phyloP scores from a whole-genome alignment of 1,140 invertebrate genomes.

The Palaemon carinicauda region DNA sequence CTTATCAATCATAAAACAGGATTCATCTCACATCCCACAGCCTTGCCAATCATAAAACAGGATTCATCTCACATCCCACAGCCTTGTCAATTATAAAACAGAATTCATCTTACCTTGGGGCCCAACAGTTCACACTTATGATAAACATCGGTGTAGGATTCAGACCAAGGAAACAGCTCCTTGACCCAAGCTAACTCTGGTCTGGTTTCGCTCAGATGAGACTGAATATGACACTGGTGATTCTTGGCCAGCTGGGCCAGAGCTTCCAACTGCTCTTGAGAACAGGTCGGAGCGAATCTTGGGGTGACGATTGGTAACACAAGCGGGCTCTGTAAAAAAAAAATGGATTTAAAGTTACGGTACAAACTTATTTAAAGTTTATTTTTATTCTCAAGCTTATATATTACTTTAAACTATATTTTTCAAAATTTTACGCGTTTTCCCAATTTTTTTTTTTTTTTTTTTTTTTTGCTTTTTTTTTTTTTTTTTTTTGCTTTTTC shows the following conservation, averaged over 20 bases:
- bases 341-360: not conserved
- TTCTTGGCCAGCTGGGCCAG: constrained; percentile 76
- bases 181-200: constrained; percentile 76
- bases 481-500: no score
- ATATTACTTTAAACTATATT: no score
- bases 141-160: constrained; percentile 80
- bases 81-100: no score
- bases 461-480: no score
- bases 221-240: constrained; percentile 78
- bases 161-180: constrained; percentile 69
- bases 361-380: not conserved
- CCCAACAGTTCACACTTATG: constrained; percentile 76
- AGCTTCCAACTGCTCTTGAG: constrained; percentile 73
- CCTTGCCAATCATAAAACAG: no score
- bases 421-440: no score
- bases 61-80: no score
- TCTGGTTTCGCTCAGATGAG: constrained; percentile 83
- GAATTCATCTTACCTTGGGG: constrained; percentile 72
- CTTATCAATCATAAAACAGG: no score
- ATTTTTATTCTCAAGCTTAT: not conserved
- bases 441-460: no score
- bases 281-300: constrained; percentile 85
- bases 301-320: constrained; percentile 85
- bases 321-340: constrained; percentile 72
- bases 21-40: no score